A percentile compares a stretch with the other conserved stretches of the same genome.
phyloP scores from a whole-genome alignment of 2,113 vertebrate species.

The Amblyopsis rosae region DNA sequence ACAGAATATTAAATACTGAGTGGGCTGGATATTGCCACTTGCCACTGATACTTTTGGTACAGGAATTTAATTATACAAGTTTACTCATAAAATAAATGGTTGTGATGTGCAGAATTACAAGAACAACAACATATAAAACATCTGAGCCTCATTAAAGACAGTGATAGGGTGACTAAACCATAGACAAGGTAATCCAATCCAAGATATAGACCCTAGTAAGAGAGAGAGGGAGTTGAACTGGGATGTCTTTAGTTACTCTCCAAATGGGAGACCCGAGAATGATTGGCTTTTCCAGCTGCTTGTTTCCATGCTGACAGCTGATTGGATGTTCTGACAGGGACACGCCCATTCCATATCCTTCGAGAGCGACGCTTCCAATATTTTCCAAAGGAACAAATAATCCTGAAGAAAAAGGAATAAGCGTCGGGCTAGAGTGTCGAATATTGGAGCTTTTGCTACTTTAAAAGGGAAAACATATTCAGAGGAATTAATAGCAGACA shows the following conservation, averaged over 20 bases:
- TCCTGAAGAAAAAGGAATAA: slow-evolving; percentile 9
- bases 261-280: not conserved
- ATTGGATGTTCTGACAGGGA: slow-evolving; percentile 27
- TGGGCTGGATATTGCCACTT: too few relatives aligned
- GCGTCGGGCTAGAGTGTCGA: not conserved
- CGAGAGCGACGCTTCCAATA: slow-evolving; percentile 39
- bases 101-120: too few relatives aligned
- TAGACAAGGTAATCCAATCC: too few relatives aligned
- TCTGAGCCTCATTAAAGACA: too few relatives aligned
- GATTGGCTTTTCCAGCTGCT: not conserved
- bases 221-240: not conserved
- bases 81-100: too few relatives aligned
- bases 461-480: not conserved
- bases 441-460: not conserved
- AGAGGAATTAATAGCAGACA: not conserved
- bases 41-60: too few relatives aligned
- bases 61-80: too few relatives aligned
- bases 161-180: too few relatives aligned
- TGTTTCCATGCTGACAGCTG: not conserved
- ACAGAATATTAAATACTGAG: too few relatives aligned
- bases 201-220: too few relatives aligned
- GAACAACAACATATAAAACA: too few relatives aligned
- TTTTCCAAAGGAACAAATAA: slow-evolving; percentile 29
- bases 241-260: not conserved
- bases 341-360: slow-evolving; percentile 31